Evolutionary conservation across 2,797 vertebrate species (phyloP).

Genomic region (Danio aesculapii): DNA sequence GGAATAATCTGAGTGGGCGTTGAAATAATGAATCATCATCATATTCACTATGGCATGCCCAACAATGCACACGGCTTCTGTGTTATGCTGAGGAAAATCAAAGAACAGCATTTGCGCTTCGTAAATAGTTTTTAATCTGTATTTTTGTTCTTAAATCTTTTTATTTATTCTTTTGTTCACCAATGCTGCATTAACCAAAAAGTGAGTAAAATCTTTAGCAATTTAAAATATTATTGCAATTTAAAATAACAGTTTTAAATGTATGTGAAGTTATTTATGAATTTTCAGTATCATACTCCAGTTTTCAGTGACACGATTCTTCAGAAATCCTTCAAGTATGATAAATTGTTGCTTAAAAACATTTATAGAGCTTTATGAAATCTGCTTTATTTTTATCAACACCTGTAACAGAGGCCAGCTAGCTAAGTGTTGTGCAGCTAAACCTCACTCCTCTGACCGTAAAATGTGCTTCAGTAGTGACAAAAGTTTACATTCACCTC

Average conservation of each 20-base stretch:
- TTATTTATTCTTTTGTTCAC: neutral
- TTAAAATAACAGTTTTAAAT: neutral
- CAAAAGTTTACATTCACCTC: too few species aligned
- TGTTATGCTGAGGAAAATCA: neutral
- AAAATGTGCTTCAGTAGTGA: too few species aligned
- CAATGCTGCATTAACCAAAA: neutral
- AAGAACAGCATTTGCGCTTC: neutral
- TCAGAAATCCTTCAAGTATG: neutral
- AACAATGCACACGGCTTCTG: neutral
- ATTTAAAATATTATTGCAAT: neutral
- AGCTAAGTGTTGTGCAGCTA: too few species aligned
- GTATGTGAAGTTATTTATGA: neutral
- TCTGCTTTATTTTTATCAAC: too few species aligned
- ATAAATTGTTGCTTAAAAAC: neutral
- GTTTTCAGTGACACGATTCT: neutral
- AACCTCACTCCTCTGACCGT: too few species aligned
- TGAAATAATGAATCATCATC: conserved; percentile 19
- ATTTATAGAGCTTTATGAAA: neutral
- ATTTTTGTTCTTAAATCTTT: neutral
- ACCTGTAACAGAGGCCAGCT: too few species aligned
- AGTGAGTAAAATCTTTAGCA: neutral
- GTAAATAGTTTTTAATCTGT: neutral
- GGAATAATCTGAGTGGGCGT: conserved; percentile 17
- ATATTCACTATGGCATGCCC: conserved; percentile 4
- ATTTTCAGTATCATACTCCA: neutral